Conservation (phyloP, 2,888 invertebrate species). For the Macaria notata region DNA sequence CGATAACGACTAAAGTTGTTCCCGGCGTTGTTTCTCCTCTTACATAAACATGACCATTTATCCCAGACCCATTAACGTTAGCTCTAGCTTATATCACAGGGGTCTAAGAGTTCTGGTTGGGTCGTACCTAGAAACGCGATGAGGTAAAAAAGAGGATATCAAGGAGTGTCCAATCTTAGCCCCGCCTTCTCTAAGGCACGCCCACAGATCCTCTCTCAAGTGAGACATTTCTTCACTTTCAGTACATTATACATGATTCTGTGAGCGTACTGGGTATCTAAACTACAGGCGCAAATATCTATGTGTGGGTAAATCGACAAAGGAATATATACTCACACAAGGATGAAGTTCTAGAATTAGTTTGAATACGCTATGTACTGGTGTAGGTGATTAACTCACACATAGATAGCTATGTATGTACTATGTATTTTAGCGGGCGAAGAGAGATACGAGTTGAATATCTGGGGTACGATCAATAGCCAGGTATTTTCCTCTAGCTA, state of each 20-base stretch:
- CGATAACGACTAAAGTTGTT: constrained; percentile 80
- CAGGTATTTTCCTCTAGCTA: no score
- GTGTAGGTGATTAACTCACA: constrained; percentile 16
- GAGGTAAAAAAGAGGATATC: constrained; percentile 77
- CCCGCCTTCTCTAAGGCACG: constrained; percentile 70
- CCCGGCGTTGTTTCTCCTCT: constrained; percentile 73
- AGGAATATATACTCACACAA: constrained; percentile 13
- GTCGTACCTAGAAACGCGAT: constrained; percentile 69
- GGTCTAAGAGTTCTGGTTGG: constrained; percentile 61
- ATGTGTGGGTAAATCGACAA: constrained; percentile 24
- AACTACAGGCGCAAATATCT: constrained; percentile 27
- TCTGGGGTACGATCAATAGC: constrained; percentile 19
- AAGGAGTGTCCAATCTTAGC: constrained; percentile 77
- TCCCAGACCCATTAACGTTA: constrained; percentile 38
- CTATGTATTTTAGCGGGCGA: neutral
- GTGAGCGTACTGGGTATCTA: constrained; percentile 37
- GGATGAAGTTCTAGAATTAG: constrained; percentile 14
- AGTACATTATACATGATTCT: constrained; percentile 57
- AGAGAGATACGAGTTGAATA: constrained; percentile 16
- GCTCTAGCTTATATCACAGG: constrained; percentile 37
- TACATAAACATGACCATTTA: constrained; percentile 68
- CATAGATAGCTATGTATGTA: constrained; percentile 9
- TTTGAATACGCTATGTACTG: constrained; percentile 1
- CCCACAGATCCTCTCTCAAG: constrained; percentile 66
- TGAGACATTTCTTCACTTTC: constrained; percentile 69